Percentiles rank a stretch among this genome's conserved stretches.
These are phyloP conservation scores for Pterophyllum scalare DNA, from an alignment of 2,113 vertebrate genomes.

Conservation along the genomic window DNA sequence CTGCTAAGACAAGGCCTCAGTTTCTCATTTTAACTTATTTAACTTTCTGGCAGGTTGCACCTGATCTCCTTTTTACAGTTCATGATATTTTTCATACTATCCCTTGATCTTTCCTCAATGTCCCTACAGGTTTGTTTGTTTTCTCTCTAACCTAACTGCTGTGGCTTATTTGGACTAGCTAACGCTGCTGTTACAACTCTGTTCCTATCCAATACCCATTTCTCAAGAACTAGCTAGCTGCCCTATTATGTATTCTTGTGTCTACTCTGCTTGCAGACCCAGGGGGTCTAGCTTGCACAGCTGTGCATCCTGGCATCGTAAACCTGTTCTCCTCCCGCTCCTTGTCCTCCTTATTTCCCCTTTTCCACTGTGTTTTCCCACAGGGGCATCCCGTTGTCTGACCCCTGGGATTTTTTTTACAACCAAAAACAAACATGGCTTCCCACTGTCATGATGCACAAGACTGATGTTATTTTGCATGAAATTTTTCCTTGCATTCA, in stretches of 20 bases:
- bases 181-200: constrained; percentile 3
- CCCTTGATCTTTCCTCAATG: constrained; percentile 23
- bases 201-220: neutral
- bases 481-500: constrained; percentile 48
- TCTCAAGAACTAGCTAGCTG: neutral
- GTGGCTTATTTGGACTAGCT: neutral
- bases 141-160: neutral
- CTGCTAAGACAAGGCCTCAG: neutral
- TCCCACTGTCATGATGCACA: constrained; percentile 33
- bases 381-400: constrained; percentile 43
- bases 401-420: constrained; percentile 42
- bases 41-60: too few relatives aligned
- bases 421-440: constrained; percentile 48
- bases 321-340: constrained; percentile 64
- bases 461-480: constrained; percentile 48
- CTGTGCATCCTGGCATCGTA: constrained; percentile 37
- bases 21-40: neutral
- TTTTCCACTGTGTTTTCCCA: constrained; percentile 42
- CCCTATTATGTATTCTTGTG: neutral
- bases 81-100: neutral
- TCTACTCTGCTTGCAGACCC: constrained; percentile 9
- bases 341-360: constrained; percentile 57
- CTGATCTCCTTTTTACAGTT: neutral
- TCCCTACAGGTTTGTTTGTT: neutral
- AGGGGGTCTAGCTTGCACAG: constrained; percentile 37